Conservation (phyloP, 2,888 invertebrate species). For the Caenorhabditis becei region DNA sequence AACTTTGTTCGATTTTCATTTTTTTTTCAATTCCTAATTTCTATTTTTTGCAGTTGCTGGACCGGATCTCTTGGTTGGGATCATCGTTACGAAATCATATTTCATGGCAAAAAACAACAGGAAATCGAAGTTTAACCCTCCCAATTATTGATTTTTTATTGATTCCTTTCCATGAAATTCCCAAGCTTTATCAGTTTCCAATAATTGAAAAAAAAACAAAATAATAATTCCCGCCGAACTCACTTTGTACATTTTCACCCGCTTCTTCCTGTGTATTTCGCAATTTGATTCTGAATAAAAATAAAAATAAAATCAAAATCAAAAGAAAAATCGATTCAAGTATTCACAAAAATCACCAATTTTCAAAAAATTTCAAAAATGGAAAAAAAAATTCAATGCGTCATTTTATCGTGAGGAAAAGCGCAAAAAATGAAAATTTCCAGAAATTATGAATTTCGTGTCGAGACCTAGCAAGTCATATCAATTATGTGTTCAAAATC, state of each 20-base stretch:
- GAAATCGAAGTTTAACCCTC: background rate
- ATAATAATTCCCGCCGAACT: background rate
- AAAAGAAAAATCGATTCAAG: background rate
- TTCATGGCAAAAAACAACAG: background rate
- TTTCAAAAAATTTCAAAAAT: too few relatives aligned
- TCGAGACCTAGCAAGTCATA: too few relatives aligned
- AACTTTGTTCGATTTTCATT: constrained; percentile 14
- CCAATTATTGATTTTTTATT: background rate
- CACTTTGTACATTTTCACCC: constrained; percentile 25
- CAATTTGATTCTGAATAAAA: background rate
- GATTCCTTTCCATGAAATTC: background rate
- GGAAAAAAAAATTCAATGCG: background rate
- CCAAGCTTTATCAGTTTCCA: constrained; percentile 11
- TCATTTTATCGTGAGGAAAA: too few relatives aligned
- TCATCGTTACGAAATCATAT: constrained; percentile 74
- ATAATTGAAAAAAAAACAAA: background rate
- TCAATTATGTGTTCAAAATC: too few relatives aligned
- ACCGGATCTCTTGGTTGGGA: constrained; percentile 81
- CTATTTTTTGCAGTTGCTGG: constrained; percentile 81
- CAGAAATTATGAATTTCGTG: too few relatives aligned
- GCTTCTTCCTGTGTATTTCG: background rate
- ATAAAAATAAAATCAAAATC: background rate
- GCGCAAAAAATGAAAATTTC: too few relatives aligned
- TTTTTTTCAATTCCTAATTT: too few relatives aligned
- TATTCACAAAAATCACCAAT: background rate